phyloP scores from a whole-genome alignment of 1,140 invertebrate genomes.

The Pteromalus puparum region DNA sequence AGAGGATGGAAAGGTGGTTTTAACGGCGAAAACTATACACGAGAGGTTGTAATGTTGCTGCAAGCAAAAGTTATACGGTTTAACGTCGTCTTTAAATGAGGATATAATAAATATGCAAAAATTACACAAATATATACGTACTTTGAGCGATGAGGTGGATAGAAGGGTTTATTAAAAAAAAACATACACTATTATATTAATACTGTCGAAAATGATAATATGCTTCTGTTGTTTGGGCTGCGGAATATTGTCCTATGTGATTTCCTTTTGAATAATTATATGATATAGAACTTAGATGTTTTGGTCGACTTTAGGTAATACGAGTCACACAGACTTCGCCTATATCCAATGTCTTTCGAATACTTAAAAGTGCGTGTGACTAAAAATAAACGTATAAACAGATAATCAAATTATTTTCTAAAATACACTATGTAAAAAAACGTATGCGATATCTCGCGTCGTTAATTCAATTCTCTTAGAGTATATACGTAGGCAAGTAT shows the following conservation, averaged over 20 bases:
- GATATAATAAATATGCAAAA: neutral
- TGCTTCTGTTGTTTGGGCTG: constrained; percentile 13
- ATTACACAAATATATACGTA: neutral
- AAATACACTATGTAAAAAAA: neutral
- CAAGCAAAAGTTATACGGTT: neutral
- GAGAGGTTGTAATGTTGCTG: neutral
- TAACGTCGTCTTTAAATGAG: neutral
- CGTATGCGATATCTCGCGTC: neutral
- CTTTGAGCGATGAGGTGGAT: neutral
- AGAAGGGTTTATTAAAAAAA: neutral
- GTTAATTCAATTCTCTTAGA: neutral
- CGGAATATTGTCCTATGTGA: neutral
- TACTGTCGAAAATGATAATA: constrained; percentile 8
- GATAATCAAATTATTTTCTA: constrained; percentile 5
- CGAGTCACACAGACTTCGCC: neutral
- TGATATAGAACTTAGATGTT: neutral
- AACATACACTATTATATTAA: neutral
- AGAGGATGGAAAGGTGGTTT: no score
- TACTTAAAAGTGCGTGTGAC: neutral
- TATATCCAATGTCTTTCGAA: constrained; percentile 27
- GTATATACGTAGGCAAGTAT: neutral
- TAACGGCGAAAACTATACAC: no score
- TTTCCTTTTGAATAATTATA: neutral
- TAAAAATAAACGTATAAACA: neutral
- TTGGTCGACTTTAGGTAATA: neutral